Evolutionary conservation across 2,888 invertebrate genomes (phyloP), one percentile per base, ranked within the genome.

Genomic region (Dolomedes plantarius): DNA sequence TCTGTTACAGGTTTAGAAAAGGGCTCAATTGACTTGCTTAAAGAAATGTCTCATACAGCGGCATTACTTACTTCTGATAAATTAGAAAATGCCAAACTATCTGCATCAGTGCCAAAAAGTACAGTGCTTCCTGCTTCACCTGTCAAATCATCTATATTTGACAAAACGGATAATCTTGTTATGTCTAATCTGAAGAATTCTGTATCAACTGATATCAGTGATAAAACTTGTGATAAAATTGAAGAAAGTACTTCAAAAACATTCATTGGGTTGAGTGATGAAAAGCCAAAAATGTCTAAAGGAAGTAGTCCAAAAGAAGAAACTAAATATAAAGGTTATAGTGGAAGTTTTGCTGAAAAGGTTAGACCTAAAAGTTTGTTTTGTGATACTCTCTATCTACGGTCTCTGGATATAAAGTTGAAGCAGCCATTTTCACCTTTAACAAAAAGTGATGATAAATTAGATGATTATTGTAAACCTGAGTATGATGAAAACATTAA

Each of bases 311-410:
- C 81, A 13, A 73, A 69, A 46, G 71, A 50, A 23, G 80, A 81
- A 23, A 27, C 71, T 19, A 88, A 88, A 74, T 86, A 87, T 77
- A 75, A 72, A 76, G 88, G 88, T n/a, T 88, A 88, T 13, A 82
- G 88, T 76, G 88, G 88, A n/a, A 86, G 88, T 11, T 88, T 88
- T 80, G 88, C 88, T 1, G 88, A 88, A 31, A 88, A 88, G 73
- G 62, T 88, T 23, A 68, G 88, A 11, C 88, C 88, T 1, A 81
- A 85, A 50, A 87, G 87, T 62, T 72, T 86, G 23, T 81, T 83
- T 74, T 82, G 87, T 62, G 88, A 88, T 79, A 77, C 88, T 19
- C 82, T 88, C 62, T 88, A 88, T 74, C 62, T 88, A 2, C 86
- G 87, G 7, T 86, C 87, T 32, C 73, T 88, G n/a, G 86, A 88